Evolutionary conservation across 2,888 invertebrate species (phyloP), one percentile per base, ranked within the genome.

Genomic region (Ennomos fuscantarius): DNA sequence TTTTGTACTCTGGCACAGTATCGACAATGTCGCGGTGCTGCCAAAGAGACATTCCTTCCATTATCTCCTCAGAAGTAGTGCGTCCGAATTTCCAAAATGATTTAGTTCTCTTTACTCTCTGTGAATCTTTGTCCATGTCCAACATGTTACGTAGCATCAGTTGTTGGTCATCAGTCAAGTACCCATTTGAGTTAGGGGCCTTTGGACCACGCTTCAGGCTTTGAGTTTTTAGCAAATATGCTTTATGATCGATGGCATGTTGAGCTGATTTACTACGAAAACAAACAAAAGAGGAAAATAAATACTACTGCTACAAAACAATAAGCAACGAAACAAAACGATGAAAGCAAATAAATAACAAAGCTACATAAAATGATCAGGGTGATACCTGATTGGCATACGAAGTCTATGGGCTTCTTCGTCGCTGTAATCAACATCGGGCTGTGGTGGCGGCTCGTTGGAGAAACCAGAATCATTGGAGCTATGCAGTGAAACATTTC

Each of bases 391-490:
- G 82, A 94, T 93, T 36, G 95, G 94, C 63, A 94, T 93, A 59
- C 94, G 91, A 75, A 93, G 82, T 63, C 92, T 85, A 69, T 95
- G 94, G 56, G 95, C 95, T 80, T 97, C 97, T 87, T 97, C 97
- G 79, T 97, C 97, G 49, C 97, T 97, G 84, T 97, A 97, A 86
- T 97, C 97, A 59, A 97, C 95, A 86, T 97, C 97, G 15, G 97
- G 97, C 77, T 97, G 96, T 31, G 95, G 95, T 3, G 97, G 97
- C 9, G 96, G 95, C 80, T 97, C 97, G 81, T 97, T 97, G 76
- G 97, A 97, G 85, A 97, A 97, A 11, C 97, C 97, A 70, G 97
- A 97, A 86, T 97, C 97, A 85, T 97, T 97, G 81, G 97, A 97
- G 86, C 97, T 97, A 84, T 97, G 97, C 69, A 97, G 93, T 39